A percentile compares a stretch with the other conserved stretches of the same genome.
Evolutionary conservation across 2,797 vertebrate genomes (phyloP).

Genomic region (Propithecus deckenii): DNA sequence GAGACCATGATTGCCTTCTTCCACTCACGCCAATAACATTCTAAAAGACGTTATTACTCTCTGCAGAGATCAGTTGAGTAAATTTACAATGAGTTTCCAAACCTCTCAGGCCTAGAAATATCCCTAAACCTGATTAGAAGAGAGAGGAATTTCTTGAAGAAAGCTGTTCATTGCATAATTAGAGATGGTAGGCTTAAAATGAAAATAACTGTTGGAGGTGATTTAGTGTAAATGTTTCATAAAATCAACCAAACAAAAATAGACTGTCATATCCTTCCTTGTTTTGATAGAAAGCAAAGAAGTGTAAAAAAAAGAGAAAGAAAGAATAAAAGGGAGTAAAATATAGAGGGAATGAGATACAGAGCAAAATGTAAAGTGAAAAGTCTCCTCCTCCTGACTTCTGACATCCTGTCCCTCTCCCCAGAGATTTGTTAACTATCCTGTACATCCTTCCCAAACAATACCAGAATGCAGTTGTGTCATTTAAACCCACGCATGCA

Average conservation of each 20-base stretch:
- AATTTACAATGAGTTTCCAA: not conserved
- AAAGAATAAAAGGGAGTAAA: not conserved
- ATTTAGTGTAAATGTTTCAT: conserved; percentile 11
- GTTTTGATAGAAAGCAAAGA: not conserved
- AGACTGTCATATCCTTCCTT: not conserved
- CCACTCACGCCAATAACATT: not conserved
- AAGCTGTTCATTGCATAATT: not conserved
- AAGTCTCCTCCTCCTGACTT: not conserved
- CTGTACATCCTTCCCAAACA: not conserved
- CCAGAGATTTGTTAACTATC: not conserved
- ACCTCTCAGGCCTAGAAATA: not conserved
- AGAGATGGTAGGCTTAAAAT: not conserved
- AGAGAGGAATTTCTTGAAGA: not conserved
- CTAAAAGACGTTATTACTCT: not conserved
- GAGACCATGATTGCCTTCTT: not conserved
- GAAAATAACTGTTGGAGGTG: conserved; percentile 6
- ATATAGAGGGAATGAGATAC: not conserved
- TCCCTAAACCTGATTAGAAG: not conserved
- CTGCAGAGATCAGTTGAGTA: not conserved
- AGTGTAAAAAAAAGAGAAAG: not conserved
- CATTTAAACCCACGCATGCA: not conserved
- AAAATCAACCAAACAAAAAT: conserved; percentile 16
- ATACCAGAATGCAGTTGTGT: not conserved
- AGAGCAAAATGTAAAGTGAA: not conserved
- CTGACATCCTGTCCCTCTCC: not conserved